Evolutionary conservation across 2,888 invertebrate genomes (phyloP), one percentile per base, ranked within the genome.

Genomic region (Melangyna quadrimaculata): DNA sequence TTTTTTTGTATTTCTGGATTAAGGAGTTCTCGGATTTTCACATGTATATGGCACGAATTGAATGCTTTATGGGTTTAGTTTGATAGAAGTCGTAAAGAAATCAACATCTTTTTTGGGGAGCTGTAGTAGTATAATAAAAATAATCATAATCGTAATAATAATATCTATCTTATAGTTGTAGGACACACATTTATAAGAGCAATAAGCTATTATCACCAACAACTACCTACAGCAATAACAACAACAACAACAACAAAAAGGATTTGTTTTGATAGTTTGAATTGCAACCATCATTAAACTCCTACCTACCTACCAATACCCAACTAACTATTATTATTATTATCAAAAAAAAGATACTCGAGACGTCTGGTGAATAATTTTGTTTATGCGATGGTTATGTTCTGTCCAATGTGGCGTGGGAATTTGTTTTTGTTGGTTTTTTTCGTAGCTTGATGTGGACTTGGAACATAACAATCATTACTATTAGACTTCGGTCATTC

Each of bases 61-160:
- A 92, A 92, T 92, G 91, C 92, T 92, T 92, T 92, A 92, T 92
- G 92, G 92, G 91, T 92, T 92, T 92, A 92, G 92, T 92, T 92
- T 91, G 92, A 92, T 92, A 92, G 92, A 92, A 92, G 92, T 92
- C 92, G 92, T 92, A 92, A 92, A 92, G 92, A 92, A 92, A 92
- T 92, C 92, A 92, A 92, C 92, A 92, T 92, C 92, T 89, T 88
- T 88, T 88, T 88, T 90, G 90, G 91, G 89, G 90, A 90, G 90
- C 89, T 88, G 89, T 89, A 89, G 89, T 88, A 89, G 89, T 89
- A n/a, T n/a, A 90, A 89, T 91, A 89, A 91, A 89, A 90, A 89
- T 90, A 90, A 90, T 90, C 90, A 91, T 91, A 91, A 91, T 89
- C 90, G 91, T 91, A 91, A 90, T 90, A 90, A 91, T 90, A 91